A percentile compares a stretch with the other conserved stretches of the same genome.
phyloP scores from a whole-genome alignment of 2,113 vertebrate genomes.

The Toxotes chatareus region DNA sequence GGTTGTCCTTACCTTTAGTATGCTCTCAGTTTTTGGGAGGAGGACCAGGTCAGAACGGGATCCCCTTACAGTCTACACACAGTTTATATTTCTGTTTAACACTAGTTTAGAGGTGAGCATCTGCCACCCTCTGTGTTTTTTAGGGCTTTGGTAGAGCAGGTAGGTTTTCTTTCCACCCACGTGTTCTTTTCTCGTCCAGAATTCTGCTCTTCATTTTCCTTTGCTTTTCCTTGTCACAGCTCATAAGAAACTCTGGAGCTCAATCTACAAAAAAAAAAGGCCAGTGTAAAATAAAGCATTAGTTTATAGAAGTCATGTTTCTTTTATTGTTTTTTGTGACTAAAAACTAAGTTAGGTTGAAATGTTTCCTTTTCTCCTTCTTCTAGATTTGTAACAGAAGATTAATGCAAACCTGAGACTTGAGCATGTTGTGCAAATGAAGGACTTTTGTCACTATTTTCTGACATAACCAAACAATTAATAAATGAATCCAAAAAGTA shows the following conservation, averaged over 20 bases:
- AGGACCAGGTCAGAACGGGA: neutral
- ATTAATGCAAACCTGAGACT: neutral
- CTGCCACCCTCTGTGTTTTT: neutral
- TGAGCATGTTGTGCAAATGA: neutral
- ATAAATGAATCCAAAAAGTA: neutral
- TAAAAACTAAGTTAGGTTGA: neutral
- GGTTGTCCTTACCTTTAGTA: neutral
- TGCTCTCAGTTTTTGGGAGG: neutral
- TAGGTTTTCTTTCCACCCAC: neutral
- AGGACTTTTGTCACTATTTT: neutral
- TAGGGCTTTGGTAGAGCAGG: neutral
- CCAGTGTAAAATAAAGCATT: neutral
- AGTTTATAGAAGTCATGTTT: neutral
- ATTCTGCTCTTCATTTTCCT: neutral
- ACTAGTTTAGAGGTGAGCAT: neutral
- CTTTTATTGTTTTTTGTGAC: neutral
- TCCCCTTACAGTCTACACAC: neutral
- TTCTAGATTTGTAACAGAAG: no score
- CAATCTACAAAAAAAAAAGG: neutral
- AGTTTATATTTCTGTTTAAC: neutral
- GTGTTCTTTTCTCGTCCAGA: neutral
- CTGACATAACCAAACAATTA: neutral
- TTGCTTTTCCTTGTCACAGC: no score
- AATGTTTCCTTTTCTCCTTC: neutral
- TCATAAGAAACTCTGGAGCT: neutral